These are phyloP conservation scores for Hylia prasina DNA, from an alignment of 2,113 vertebrate genomes.

Conservation along the genomic window DNA sequence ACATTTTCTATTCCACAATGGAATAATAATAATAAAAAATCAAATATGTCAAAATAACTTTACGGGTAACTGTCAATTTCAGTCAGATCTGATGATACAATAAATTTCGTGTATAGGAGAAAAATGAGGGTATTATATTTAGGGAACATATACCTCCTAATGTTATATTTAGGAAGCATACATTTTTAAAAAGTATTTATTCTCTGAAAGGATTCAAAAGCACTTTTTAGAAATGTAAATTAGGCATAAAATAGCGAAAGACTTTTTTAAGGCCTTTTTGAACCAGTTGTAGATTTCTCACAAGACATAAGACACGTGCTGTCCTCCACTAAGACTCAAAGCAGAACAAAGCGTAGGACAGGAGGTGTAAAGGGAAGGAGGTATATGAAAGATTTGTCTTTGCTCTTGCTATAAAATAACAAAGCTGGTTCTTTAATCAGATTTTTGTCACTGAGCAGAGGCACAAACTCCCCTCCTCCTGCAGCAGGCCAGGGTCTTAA, in stretches of 20 bases:
- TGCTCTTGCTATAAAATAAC: slow-evolving; percentile 2
- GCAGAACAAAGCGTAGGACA: slow-evolving; percentile 13
- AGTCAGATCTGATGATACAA: slow-evolving; percentile 19
- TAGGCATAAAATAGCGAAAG: not conserved
- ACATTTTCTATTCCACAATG: slow-evolving; percentile 1
- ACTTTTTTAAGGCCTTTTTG: not conserved
- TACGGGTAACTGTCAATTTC: slow-evolving; percentile 38
- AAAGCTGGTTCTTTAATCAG: not conserved
- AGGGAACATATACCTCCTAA: not conserved
- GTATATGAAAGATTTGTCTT: not conserved
- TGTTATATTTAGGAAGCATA: not conserved
- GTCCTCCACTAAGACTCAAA: not conserved
- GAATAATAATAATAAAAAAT: not conserved
- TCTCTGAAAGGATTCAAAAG: slow-evolving; percentile 32
- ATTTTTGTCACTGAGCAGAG: not conserved
- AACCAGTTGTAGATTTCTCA: not conserved
- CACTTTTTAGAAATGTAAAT: slow-evolving; percentile 44
- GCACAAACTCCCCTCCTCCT: not conserved
- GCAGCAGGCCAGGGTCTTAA: not conserved
- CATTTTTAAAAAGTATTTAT: slow-evolving; percentile 31
- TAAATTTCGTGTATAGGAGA: not conserved
- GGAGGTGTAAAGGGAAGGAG: not conserved
- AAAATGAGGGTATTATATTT: slow-evolving; percentile 39
- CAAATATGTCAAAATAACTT: slow-evolving; percentile 32
- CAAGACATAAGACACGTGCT: not conserved